Evolutionary conservation across 2,888 invertebrate genomes (phyloP).

Genomic region (Steinernema hermaphroditum): DNA sequence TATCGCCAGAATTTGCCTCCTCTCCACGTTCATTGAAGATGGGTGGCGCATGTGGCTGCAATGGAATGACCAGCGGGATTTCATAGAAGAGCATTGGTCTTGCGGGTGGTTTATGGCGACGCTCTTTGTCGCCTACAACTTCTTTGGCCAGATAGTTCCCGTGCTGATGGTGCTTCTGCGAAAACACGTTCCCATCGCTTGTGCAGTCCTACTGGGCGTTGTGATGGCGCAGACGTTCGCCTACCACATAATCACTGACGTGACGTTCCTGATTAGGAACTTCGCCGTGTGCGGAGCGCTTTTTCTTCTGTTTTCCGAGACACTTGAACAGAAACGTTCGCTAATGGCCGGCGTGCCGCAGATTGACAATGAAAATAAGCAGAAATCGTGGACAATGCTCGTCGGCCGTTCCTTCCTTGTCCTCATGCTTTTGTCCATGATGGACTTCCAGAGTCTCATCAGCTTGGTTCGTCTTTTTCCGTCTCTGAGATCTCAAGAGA

Average conservation of each 20-base stretch:
- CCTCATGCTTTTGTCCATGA: constrained; percentile 96
- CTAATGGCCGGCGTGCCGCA: constrained; percentile 84
- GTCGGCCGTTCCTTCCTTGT: constrained; percentile 91
- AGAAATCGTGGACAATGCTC: constrained; percentile 92
- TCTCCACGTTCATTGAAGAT: constrained; percentile 98
- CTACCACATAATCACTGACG: constrained; percentile 89
- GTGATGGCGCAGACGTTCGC: constrained; percentile 82
- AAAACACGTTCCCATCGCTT: constrained; percentile 77
- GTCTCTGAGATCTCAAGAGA: no score
- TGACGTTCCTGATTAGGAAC: constrained; percentile 92
- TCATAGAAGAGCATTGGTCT: constrained; percentile 72
- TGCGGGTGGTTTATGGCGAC: constrained; percentile 92
- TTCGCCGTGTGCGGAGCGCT: constrained; percentile 95
- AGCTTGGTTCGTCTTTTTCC: constrained; percentile 70
- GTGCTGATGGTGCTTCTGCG: constrained; percentile 93
- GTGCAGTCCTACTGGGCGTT: constrained; percentile 88
- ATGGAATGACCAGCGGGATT: constrained; percentile 69
- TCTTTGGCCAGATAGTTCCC: constrained; percentile 91
- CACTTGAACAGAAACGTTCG: constrained; percentile 69
- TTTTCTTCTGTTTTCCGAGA: constrained; percentile 89
- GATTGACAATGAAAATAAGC: constrained; percentile 81
- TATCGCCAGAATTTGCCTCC: constrained; percentile 89
- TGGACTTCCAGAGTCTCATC: constrained; percentile 88
- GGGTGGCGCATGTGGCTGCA: constrained; percentile 96
- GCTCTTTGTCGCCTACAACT: constrained; percentile 89